phyloP scores from a whole-genome alignment of 2,888 invertebrate species.

The Galerucella calmariensis region DNA sequence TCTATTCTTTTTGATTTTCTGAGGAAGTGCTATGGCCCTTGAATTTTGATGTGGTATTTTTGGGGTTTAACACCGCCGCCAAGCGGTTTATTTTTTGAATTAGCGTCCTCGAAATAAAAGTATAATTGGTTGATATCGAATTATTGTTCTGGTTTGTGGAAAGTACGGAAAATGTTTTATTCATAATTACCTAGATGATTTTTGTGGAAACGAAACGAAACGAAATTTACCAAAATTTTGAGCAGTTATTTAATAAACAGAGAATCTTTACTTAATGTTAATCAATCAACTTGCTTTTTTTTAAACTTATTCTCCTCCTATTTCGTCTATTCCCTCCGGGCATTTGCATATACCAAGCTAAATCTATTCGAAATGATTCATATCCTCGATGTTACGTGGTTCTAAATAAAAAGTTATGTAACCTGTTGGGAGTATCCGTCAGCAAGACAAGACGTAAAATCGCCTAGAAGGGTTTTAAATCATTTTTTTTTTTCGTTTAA shows the following conservation, averaged over 20 bases:
- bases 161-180: conserved; percentile 30
- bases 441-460: conserved; percentile 7
- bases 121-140: conserved; percentile 21
- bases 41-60: conserved; percentile 37
- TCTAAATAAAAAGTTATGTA: conserved; percentile 21
- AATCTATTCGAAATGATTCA: conserved; percentile 24
- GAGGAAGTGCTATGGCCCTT: conserved; percentile 20
- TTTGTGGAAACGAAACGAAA: background rate
- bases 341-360: conserved; percentile 18
- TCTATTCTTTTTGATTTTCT: conserved; percentile 34
- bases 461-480: conserved; percentile 14
- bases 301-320: background rate
- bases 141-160: conserved; percentile 19
- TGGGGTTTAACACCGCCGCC: conserved; percentile 21
- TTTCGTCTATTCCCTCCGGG: conserved; percentile 3
- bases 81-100: conserved; percentile 33
- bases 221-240: too few relatives aligned
- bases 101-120: conserved; percentile 20
- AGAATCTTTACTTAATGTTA: background rate
- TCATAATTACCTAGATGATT: conserved; percentile 17
- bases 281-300: background rate
- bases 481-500: conserved; percentile 1
- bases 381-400: conserved; percentile 15
- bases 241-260: background rate
- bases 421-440: conserved; percentile 22